Conservation (phyloP, 2,113 vertebrate genomes). For the Rhegmatorhina hoffmannsi region DNA sequence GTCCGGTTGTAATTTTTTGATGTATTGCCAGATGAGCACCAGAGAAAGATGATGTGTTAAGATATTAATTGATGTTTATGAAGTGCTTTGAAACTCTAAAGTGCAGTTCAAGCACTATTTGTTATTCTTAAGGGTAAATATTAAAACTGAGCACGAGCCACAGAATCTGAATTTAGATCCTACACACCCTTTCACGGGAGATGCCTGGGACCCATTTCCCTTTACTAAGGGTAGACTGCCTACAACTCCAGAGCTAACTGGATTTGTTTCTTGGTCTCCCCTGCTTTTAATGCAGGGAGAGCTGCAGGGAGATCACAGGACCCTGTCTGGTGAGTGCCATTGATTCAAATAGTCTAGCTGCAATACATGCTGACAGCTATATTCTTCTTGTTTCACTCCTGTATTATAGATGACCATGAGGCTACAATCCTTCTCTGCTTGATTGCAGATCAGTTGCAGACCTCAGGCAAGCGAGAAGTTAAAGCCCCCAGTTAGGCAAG, state of each 20-base stretch:
- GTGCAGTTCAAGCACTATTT: background rate
- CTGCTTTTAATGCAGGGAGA: background rate
- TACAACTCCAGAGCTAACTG: background rate
- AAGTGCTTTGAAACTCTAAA: conserved; percentile 20
- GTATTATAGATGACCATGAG: conserved; percentile 4
- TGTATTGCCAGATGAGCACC: conserved; percentile 4
- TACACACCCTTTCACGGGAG: background rate
- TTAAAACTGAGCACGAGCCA: background rate
- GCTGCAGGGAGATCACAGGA: background rate
- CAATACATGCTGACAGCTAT: background rate
- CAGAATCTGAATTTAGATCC: background rate
- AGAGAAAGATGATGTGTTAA: conserved; percentile 30
- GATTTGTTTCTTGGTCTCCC: background rate
- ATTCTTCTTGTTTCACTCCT: conserved; percentile 3
- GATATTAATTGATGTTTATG: conserved; percentile 31
- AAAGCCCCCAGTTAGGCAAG: background rate
- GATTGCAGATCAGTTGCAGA: conserved; percentile 13
- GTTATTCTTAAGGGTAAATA: conserved; percentile 28
- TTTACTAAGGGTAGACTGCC: background rate
- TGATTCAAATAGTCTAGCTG: background rate
- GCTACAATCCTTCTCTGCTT: conserved; percentile 5
- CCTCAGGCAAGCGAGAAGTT: background rate
- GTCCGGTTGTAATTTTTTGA: conserved; percentile 15
- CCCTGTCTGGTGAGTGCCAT: background rate
- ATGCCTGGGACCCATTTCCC: background rate